A percentile compares a stretch with the other conserved stretches of the same genome.
phyloP scores from a whole-genome alignment of 2,797 vertebrate species.

The Margarornis squamiger region DNA sequence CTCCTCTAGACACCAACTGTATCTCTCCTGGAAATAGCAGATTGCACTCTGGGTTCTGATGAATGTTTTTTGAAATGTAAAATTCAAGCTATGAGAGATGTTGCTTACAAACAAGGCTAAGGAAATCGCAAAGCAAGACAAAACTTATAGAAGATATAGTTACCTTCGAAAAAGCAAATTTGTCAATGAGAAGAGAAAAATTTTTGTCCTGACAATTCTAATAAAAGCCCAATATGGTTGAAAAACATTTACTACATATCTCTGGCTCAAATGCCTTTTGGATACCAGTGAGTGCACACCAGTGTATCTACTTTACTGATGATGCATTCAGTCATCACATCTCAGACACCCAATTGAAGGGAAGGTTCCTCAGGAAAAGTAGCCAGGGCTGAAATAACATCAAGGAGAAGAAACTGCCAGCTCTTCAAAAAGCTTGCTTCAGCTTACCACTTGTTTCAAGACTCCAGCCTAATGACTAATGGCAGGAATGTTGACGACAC shows the following conservation, averaged over 20 bases:
- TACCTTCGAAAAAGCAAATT: neutral
- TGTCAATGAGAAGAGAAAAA: neutral
- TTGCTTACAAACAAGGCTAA: neutral
- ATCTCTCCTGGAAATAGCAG: neutral
- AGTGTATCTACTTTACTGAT: neutral
- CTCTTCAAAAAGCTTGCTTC: constrained; percentile 1
- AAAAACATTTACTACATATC: neutral
- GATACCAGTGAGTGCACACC: neutral
- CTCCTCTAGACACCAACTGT: neutral
- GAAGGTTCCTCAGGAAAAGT: constrained; percentile 13
- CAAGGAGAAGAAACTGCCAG: constrained; percentile 16
- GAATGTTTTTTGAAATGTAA: neutral
- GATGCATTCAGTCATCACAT: neutral
- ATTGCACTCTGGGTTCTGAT: neutral
- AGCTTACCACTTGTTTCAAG: constrained; percentile 22
- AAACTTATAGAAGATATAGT: neutral
- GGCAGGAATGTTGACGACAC: neutral
- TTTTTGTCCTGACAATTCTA: neutral
- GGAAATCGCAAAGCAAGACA: neutral
- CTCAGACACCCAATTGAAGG: neutral
- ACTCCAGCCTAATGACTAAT: neutral
- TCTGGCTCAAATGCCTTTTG: neutral
- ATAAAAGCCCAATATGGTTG: neutral
- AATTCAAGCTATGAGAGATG: neutral
- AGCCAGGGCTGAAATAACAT: constrained; percentile 2